Evolutionary conservation across 2,797 vertebrate species (phyloP).

Genomic region (Borostomias antarcticus): DNA sequence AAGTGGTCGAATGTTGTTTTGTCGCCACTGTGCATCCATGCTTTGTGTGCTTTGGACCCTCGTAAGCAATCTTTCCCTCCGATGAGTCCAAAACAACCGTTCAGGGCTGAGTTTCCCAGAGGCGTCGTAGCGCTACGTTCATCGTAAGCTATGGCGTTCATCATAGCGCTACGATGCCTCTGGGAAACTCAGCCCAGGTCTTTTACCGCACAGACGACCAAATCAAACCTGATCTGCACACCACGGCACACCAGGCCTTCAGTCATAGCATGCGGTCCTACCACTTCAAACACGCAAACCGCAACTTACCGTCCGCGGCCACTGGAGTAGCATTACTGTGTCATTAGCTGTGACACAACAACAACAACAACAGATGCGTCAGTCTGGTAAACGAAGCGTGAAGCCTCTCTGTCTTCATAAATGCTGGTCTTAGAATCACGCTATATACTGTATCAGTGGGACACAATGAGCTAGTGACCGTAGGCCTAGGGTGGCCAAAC

Average conservation of each 20-base stretch:
- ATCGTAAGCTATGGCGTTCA: no score
- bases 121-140: no score
- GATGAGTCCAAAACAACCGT: background rate
- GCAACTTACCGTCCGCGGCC: conserved; percentile 9
- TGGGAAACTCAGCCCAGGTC: background rate
- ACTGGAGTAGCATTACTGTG: background rate
- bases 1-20: background rate
- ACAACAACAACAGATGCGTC: conserved; percentile 2
- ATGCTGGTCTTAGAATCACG: background rate
- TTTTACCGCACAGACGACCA: conserved; percentile 4
- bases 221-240: conserved; percentile 3
- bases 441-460: background rate
- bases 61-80: background rate
- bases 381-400: background rate
- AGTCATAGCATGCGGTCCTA: background rate
- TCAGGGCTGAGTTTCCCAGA: no score
- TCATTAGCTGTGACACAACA: conserved; percentile 5
- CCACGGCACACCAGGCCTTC: conserved; percentile 5
- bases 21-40: no score
- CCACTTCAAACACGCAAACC: conserved; percentile 1
- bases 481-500: background rate
- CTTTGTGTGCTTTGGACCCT: background rate
- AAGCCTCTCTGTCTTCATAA: no score
- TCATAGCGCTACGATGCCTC: no score
- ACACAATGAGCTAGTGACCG: background rate